Evolutionary conservation across 2,888 invertebrate species (phyloP), one percentile per base, ranked within the genome.

Genomic region (Hyposoter didymator): DNA sequence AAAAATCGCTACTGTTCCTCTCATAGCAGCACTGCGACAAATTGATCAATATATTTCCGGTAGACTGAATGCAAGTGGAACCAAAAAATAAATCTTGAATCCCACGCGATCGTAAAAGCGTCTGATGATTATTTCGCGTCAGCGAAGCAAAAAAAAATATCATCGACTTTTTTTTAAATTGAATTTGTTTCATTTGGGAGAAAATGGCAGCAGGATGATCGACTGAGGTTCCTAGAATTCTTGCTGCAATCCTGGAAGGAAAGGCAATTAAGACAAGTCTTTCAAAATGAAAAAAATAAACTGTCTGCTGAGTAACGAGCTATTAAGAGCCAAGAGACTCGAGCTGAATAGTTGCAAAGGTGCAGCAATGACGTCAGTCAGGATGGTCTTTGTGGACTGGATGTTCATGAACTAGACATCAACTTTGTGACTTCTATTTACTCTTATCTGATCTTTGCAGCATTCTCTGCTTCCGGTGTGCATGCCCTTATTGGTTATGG

Each of bases 321-420:
- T 19, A 62, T 19, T 55, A 49, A 69, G 79, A 55, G 75, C 84
- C 22, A 49, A 35, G 72, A 81, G 62, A 72, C 59, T 47, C 43
- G 72, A 32, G 82, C 17, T 79, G 70, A 66, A 78, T 67, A 76
- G 62, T 73, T 43, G 75, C 78, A 73, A 76, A 47, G 4, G 78
- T 64, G 64, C 78, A 70, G 84, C 66, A 72, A 72, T 55, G 45
- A 84, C 78, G 81, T 73, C 78, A 74, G 87, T 88, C 87, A 83
- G 87, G 84, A 89, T 90, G 88, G 86, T 84, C 88, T 89, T 86
- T 86, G 87, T 84, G 72, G 82, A 82, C 84, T 81, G 86, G 82
- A 87, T 86, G 84, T 88, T 80, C 85, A 79, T 86, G 87, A 88
- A 89, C 86, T 87, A 81, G 85, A 87, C 84, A 88, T 88, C 88